phyloP scores from a whole-genome alignment of 2,888 invertebrate species.

The Aethes cnicana region DNA sequence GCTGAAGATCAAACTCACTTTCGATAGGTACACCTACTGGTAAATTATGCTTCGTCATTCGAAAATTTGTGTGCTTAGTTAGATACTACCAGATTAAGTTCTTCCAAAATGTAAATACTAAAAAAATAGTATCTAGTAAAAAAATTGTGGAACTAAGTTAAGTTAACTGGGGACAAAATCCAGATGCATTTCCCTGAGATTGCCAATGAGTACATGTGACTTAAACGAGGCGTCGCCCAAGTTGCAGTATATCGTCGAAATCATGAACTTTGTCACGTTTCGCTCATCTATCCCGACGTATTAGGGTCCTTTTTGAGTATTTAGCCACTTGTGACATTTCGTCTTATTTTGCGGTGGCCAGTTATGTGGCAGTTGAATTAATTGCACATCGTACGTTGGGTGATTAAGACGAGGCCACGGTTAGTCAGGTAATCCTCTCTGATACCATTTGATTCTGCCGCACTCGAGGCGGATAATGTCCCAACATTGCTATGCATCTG shows the following conservation, averaged over 20 bases:
- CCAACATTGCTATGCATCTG: slow-evolving; percentile 1
- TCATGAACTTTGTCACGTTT: not conserved
- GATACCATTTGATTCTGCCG: slow-evolving; percentile 22
- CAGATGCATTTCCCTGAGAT: too few relatives aligned
- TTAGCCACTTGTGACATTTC: slow-evolving; percentile 11
- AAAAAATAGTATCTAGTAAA: too few relatives aligned
- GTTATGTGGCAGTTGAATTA: slow-evolving; percentile 28
- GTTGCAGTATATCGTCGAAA: slow-evolving; percentile 3
- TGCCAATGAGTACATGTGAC: too few relatives aligned
- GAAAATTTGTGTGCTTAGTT: too few relatives aligned
- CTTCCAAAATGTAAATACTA: too few relatives aligned
- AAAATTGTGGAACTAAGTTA: too few relatives aligned
- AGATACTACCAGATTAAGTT: too few relatives aligned
- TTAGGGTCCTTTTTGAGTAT: slow-evolving; percentile 4
- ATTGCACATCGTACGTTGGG: slow-evolving; percentile 25
- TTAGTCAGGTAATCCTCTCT: slow-evolving; percentile 25
- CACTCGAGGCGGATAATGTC: slow-evolving; percentile 13
- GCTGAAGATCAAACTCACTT: not conserved
- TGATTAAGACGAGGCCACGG: slow-evolving; percentile 24
- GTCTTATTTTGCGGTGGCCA: slow-evolving; percentile 13
- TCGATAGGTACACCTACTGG: not conserved
- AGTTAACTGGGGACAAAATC: too few relatives aligned
- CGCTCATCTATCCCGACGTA: not conserved
- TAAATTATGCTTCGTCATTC: too few relatives aligned
- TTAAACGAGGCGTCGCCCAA: too few relatives aligned